Percentiles rank a stretch among this genome's conserved stretches.
Conservation (phyloP, 92 coral and sea anemone genomes). For the Zoanthus sansibaricus region DNA sequence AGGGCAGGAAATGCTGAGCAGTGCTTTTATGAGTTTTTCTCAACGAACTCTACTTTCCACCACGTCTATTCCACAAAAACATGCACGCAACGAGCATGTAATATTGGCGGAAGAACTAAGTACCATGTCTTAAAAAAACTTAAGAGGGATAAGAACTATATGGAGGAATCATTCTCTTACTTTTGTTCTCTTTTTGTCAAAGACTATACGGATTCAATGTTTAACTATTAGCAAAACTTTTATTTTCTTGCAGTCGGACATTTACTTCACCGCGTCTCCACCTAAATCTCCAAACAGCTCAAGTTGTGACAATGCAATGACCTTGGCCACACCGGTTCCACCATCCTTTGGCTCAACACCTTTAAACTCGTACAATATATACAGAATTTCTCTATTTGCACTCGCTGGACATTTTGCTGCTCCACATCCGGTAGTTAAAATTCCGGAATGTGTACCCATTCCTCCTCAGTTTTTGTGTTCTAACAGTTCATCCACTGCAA, state of each 20-base stretch:
- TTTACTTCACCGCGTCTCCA: slow-evolving; percentile 91
- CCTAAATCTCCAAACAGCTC: slow-evolving; percentile 67
- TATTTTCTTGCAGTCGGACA: slow-evolving; percentile 73
- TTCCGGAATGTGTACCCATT: slow-evolving; percentile 53
- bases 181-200: not conserved
- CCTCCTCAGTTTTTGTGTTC: slow-evolving; percentile 50
- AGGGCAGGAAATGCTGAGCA: no score
- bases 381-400: slow-evolving; percentile 76
- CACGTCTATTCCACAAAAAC: no score
- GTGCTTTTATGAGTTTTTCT: no score
- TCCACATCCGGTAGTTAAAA: slow-evolving; percentile 68
- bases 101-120: no score
- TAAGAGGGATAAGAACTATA: no score
- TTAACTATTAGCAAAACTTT: not conserved
- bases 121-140: no score
- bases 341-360: slow-evolving; percentile 57
- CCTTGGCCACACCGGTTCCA: slow-evolving; percentile 28
- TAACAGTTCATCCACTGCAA: not conserved
- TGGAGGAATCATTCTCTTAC: no score
- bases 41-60: no score
- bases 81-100: no score
- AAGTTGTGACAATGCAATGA: slow-evolving; percentile 28
- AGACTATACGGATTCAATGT: not conserved
- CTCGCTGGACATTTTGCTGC: slow-evolving; percentile 87
- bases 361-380: slow-evolving; percentile 59